Evolutionary conservation across 2,113 vertebrate species (phyloP).

Genomic region (Herpetotheres cachinnans): DNA sequence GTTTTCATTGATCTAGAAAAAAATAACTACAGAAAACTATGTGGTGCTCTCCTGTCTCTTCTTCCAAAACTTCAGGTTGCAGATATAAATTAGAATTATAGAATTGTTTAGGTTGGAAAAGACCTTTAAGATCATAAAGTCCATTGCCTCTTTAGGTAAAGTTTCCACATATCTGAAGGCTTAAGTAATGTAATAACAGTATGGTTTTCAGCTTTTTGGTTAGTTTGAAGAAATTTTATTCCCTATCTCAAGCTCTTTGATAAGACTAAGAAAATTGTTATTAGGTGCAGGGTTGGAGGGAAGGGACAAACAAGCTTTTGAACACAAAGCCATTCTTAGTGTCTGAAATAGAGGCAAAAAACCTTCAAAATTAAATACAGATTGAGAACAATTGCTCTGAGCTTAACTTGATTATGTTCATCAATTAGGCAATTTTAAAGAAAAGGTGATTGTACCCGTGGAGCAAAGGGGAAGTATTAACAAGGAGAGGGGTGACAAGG

Average conservation of each 20-base stretch:
- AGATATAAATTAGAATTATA: background rate
- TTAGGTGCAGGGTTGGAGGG: background rate
- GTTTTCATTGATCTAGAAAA: background rate
- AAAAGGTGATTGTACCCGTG: slow-evolving; percentile 20
- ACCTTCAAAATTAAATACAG: background rate
- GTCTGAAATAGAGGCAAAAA: background rate
- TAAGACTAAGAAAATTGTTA: background rate
- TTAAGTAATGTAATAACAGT: background rate
- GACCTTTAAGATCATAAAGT: too few species aligned
- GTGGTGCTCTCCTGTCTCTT: background rate
- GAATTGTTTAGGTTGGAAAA: too few species aligned
- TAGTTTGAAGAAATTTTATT: background rate
- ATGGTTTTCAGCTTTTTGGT: background rate
- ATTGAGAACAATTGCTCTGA: slow-evolving; percentile 19
- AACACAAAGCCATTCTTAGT: background rate
- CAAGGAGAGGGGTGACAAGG: slow-evolving; percentile 30
- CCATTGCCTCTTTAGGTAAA: background rate
- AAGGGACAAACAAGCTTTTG: background rate
- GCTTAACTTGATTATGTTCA: slow-evolving; percentile 51
- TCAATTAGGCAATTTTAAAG: slow-evolving; percentile 56
- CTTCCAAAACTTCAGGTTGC: background rate
- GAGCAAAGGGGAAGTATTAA: slow-evolving; percentile 27
- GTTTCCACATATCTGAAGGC: background rate
- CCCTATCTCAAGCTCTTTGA: background rate
- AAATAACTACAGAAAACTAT: background rate